Evolutionary conservation across 2,113 vertebrate species (phyloP).

Genomic region (Apteryx owenii): DNA sequence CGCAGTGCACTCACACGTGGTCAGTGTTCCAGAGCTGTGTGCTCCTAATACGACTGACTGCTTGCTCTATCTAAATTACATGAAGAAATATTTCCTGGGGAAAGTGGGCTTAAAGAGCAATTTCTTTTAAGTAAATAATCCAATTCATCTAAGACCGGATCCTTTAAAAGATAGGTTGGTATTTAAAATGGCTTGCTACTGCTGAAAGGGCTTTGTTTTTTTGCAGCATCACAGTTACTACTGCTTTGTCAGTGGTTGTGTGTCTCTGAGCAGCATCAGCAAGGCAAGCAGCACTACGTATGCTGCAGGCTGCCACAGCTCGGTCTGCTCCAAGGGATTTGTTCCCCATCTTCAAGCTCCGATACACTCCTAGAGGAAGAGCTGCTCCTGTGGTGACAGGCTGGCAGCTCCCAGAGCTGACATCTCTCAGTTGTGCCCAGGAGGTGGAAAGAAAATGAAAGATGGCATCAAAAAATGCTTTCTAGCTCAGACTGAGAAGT

Average conservation of each 20-base stretch:
- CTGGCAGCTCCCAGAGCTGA: background rate
- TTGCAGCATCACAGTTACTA: background rate
- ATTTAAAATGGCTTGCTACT: background rate
- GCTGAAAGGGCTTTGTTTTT: background rate
- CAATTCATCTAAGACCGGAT: background rate
- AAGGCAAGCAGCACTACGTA: background rate
- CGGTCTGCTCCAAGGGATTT: background rate
- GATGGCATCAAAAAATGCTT: background rate
- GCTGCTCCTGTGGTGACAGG: background rate
- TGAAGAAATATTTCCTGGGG: background rate
- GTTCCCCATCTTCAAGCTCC: background rate
- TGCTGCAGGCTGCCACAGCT: background rate
- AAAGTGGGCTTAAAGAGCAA: background rate
- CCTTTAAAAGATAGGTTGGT: background rate
- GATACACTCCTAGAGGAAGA: background rate
- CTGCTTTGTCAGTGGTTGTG: background rate
- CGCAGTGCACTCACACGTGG: background rate
- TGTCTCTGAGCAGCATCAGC: background rate
- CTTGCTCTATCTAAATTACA: background rate
- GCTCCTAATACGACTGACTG: background rate
- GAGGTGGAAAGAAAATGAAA: background rate
- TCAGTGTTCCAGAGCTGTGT: background rate
- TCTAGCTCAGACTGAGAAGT: background rate
- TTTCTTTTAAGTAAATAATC: background rate
- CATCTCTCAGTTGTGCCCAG: background rate